Base-by-base conservation (phyloP, 2,888 invertebrate species). In the Lasioglossum marginatum region DNA sequence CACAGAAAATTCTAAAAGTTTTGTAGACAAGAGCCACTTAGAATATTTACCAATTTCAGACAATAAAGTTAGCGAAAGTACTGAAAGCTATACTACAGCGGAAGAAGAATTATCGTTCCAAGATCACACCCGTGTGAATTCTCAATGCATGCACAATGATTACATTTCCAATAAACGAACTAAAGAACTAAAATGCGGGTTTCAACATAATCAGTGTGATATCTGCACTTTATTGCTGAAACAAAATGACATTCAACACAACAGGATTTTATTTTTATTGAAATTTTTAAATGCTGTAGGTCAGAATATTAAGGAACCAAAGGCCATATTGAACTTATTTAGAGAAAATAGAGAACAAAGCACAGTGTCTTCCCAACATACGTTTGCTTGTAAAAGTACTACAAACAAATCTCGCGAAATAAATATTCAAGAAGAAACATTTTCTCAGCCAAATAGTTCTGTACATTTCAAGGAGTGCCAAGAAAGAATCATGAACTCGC, bases 11-110 rank as follows among this genome's bases (percentile, higher is more conserved):
- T 87, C 66, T 68, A 87, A 89, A 68, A 82, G 63, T 76, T 71
- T 52, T 45, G 31, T 31, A 12, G 76, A 80, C 10, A 81, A 84
- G 14, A 37, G 37, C 71, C n/a, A 52, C 71, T 74, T 82, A 19
- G 77, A 87, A 12, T 52, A 81, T 80, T 82, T 87, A 76, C 83
- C 89, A 71, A 85, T 89, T 76, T 90, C 87, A 12, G 87, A 90
- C 73, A 87, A 89, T 68, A 90, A 91, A 87, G 80, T 87, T 52
- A 91, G 82, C 16, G 88, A 91, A 83, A 88, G 82, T 86, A 88
- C 78, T 23, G 83, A 88, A 75, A 85, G 27, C 68, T 87, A 72
- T 84, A 74, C 75, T 85, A 78, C 71, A 40, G 27, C 23, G 45
- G 77, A 70, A 48, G 80, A 74, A 40, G 82, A 79, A 52, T 23